Percentiles rank a stretch among this genome's conserved stretches.
These are phyloP conservation scores for Philonicus albiceps DNA, from an alignment of 2,888 invertebrate genomes.

Conservation along the genomic window DNA sequence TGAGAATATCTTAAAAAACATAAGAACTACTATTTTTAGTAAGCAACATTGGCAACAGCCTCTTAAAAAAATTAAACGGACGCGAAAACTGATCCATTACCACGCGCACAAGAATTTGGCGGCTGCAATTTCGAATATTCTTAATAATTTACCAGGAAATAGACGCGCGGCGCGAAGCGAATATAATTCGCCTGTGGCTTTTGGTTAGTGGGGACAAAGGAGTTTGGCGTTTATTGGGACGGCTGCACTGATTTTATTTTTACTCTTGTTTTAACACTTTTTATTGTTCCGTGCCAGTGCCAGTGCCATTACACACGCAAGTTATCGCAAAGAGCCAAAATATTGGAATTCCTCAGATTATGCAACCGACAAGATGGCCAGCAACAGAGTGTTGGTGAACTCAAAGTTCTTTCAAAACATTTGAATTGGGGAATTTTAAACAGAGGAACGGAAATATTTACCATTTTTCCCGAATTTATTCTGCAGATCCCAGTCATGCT, in stretches of 20 bases:
- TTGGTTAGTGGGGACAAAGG: background rate
- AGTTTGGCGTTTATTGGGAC: too few species aligned
- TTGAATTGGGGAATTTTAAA: background rate
- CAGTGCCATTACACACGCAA: conserved; percentile 12
- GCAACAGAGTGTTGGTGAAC: background rate
- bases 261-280: background rate
- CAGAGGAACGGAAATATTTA: background rate
- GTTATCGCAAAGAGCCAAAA: background rate
- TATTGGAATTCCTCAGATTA: conserved; percentile 23
- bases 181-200: background rate
- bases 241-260: background rate
- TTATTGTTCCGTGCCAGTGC: background rate
- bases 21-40: conserved; percentile 35
- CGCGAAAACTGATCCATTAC: background rate
- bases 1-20: conserved; percentile 18
- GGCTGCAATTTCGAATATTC: background rate
- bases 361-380: background rate
- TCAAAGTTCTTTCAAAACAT: background rate
- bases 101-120: background rate
- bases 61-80: background rate
- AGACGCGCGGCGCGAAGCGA: background rate
- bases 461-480: conserved; percentile 14
- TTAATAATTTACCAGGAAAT: conserved; percentile 22
- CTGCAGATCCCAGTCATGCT: conserved; percentile 43
- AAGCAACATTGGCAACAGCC: background rate